Base-by-base conservation (phyloP, 1,140 invertebrate species). In the Drosophila subpulchrella region DNA sequence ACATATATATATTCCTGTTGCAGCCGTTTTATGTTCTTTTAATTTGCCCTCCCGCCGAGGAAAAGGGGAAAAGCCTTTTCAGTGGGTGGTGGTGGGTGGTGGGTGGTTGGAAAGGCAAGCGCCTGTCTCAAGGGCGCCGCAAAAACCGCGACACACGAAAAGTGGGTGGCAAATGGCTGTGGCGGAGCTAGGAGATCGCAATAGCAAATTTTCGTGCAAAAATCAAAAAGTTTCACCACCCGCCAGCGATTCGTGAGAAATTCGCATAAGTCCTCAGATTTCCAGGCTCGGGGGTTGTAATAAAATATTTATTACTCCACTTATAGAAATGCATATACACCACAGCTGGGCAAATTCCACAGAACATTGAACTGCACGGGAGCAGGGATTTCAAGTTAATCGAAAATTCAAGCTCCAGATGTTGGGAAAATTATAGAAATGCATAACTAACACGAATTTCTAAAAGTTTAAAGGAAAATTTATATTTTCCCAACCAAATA, bases 1-100 rank as follows among this genome's bases (percentile, higher is more conserved):
- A 39, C 5, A 39, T 4, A n/a, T 39, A 39, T n/a, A 13, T 39
- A 11, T 48, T 61, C 38, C 65, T 58, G 36, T 58, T 57, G 36
- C 66, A 72, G 15, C 68, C 68, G 66, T 50, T 72, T 72, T 71
- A 72, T 72, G 68, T 71, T 72, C 68, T 72, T 72, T 72, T 72
- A 71, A 72, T 72, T 72, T 72, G 51, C 66, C 65, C 62, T 32
- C 63, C 66, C 63, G 34, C 13, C 61, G 6, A 13, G 12, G 44
- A 44, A 5, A 12, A 6, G 20, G 27, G 47, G n/a, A 7, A 30
- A 39, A 30, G 27, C 46, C 20, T 10, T 56, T 41, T 15, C 47
- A 8, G 12, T 38, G n/a, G 41, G 11, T 1, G 39, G 34, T 11
- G 15, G 48, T 11, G 17, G 39, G 34, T 11, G 15, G 48, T 11